Evolutionary conservation across 2,113 vertebrate genomes (phyloP).

Genomic region (Chaetodon trifascialis): DNA sequence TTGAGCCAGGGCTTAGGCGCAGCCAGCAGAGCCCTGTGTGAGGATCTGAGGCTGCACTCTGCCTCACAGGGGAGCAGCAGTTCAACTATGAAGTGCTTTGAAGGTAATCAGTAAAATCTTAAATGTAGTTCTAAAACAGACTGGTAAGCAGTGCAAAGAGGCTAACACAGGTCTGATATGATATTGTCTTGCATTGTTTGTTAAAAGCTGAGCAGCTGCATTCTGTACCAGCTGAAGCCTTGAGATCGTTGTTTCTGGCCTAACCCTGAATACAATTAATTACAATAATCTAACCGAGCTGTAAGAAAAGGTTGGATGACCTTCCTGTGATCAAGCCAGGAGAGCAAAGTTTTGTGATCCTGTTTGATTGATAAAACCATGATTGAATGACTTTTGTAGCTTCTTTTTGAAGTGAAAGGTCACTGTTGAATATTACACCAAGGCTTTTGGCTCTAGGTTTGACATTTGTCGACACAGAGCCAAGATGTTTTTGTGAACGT

Average conservation of each 20-base stretch:
- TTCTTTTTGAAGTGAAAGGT: neutral
- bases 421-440: neutral
- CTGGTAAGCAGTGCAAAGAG: neutral
- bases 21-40: too few relatives aligned
- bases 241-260: too few relatives aligned
- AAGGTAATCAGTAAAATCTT: too few relatives aligned
- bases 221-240: too few relatives aligned
- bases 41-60: too few relatives aligned
- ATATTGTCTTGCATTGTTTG: neutral
- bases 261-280: neutral
- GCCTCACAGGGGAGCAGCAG: neutral
- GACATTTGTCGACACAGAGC: neutral
- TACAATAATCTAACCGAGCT: neutral
- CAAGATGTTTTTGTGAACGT: neutral
- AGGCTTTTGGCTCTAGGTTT: neutral
- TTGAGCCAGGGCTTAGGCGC: too few relatives aligned
- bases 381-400: neutral
- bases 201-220: too few relatives aligned
- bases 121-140: neutral
- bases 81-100: neutral
- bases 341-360: neutral
- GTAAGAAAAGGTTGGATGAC: neutral
- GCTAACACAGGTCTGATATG: neutral
- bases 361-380: neutral
- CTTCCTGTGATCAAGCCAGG: too few relatives aligned